These are phyloP conservation scores for Callocephalon fimbriatum DNA, from an alignment of 2,113 vertebrate genomes.

Conservation along the genomic window DNA sequence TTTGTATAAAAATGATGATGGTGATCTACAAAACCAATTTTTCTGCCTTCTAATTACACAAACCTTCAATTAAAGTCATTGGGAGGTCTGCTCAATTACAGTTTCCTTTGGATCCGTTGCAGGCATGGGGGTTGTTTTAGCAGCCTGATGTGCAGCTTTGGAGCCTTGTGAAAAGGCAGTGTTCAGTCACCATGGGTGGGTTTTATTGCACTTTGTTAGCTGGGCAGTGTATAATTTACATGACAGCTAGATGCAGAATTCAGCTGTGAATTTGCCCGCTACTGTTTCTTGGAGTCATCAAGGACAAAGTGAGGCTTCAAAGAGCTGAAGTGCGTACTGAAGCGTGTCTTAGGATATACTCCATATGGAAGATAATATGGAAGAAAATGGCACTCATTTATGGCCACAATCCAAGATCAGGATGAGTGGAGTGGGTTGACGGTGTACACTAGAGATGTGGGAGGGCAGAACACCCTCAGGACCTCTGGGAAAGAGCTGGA, in stretches of 20 bases:
- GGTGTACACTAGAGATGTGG: fast-evolving
- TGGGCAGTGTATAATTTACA: neutral
- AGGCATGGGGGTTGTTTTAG: neutral
- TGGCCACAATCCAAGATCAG: neutral
- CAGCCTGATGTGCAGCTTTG: neutral
- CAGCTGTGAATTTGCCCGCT: neutral
- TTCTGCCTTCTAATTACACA: neutral
- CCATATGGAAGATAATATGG: neutral
- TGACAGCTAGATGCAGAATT: neutral
- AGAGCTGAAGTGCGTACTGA: neutral
- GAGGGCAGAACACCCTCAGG: neutral
- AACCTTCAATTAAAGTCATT: neutral
- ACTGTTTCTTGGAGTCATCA: neutral
- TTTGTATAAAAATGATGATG: neutral
- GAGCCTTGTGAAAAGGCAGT: neutral
- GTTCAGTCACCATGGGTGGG: neutral
- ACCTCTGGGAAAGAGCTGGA: fast-evolving
- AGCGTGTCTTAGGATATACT: neutral
- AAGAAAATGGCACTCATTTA: neutral
- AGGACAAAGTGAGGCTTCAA: neutral
- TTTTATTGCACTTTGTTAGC: neutral
- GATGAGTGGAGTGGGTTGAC: neutral
- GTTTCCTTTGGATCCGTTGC: neutral
- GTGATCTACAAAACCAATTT: neutral
- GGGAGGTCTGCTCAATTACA: neutral